Conservation (phyloP, 2,113 vertebrate species). For the Tetraodon nigroviridis region DNA sequence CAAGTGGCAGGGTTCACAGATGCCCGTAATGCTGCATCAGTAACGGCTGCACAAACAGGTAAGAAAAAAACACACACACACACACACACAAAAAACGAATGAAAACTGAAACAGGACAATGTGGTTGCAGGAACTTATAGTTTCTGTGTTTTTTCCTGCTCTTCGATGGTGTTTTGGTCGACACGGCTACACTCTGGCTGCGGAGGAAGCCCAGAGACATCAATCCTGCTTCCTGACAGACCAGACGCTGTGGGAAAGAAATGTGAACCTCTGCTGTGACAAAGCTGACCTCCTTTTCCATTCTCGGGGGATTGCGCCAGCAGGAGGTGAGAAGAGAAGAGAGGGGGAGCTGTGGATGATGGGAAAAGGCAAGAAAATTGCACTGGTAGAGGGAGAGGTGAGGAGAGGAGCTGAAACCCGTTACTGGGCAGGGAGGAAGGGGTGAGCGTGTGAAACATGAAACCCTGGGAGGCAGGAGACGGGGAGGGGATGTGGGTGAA, state of each 20-base stretch:
- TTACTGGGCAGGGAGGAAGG: slow-evolving; percentile 7
- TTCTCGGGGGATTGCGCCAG: slow-evolving; percentile 44
- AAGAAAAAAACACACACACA: too few relatives aligned
- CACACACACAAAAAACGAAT: neutral
- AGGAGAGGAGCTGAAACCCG: slow-evolving; percentile 12
- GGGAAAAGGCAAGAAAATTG: slow-evolving; percentile 40
- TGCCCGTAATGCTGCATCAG: neutral
- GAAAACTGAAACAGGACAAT: neutral
- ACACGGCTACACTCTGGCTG: slow-evolving; percentile 19
- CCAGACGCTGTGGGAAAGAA: slow-evolving; percentile 26
- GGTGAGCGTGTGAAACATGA: neutral
- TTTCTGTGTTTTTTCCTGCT: neutral
- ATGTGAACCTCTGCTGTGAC: slow-evolving; percentile 54
- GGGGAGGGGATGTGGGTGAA: neutral
- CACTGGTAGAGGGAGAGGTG: slow-evolving; percentile 26
- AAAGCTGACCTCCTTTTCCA: slow-evolving; percentile 64
- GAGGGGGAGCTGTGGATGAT: slow-evolving; percentile 21
- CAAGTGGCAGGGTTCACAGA: slow-evolving; percentile 4
- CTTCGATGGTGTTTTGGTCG: slow-evolving; percentile 17
- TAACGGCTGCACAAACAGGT: neutral
- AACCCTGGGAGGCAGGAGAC: neutral
- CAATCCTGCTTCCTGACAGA: slow-evolving; percentile 40
- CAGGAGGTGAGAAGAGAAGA: slow-evolving; percentile 32
- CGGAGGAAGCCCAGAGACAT: slow-evolving; percentile 40
- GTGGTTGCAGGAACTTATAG: neutral